Base-by-base conservation (phyloP, 92 coral and sea anemone genomes). In the Heteractis magnifica region DNA sequence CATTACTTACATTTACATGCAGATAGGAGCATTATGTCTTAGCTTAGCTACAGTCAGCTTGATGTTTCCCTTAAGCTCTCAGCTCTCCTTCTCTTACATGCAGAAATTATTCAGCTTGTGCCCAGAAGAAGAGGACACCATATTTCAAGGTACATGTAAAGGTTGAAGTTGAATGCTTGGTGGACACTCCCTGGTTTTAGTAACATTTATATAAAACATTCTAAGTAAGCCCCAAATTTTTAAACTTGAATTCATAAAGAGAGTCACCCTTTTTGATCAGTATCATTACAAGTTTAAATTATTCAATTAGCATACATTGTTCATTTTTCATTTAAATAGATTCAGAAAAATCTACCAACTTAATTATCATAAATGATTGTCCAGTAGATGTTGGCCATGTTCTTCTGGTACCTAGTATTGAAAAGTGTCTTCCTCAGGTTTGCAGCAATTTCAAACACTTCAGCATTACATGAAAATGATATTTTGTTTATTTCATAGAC, bases 321-420 rank as follows among this genome's bases (percentile, higher is more conserved):
- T 49, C 16, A 62, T 41, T 50, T 81, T 81, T 44, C 50, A 4
- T 8, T 26, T 23, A 7, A 20, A 23, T 68, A 21, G 73, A 26
- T 10, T 10, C 73, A 20, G 73, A 8, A 53, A 56, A 87, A 58
- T 3, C n/a, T 26, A 68, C 48, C 8, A 82, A 89, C 71, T 55
- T 81, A 34, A 78, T 89, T 23, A 77, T 89, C 64, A 86, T 89
- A 10, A 89, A 89, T 86, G 92, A 81, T 50, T 86, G 92, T 51
- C 92, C 92, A 16, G 87, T 89, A 16, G 87, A 77, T 18, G 78
- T 86, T 20, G 92, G 92, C 14, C 92, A 89, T 86, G 89, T 89
- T 9, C 75, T 89, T 71, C 60, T 89, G 51, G 87, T 89, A 65
- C 92, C 89, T 20, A 85, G 86, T 34, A 77, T 77, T 26, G 44